Base-by-base conservation (phyloP, 1,140 invertebrate species). In the Pantala flavescens region DNA sequence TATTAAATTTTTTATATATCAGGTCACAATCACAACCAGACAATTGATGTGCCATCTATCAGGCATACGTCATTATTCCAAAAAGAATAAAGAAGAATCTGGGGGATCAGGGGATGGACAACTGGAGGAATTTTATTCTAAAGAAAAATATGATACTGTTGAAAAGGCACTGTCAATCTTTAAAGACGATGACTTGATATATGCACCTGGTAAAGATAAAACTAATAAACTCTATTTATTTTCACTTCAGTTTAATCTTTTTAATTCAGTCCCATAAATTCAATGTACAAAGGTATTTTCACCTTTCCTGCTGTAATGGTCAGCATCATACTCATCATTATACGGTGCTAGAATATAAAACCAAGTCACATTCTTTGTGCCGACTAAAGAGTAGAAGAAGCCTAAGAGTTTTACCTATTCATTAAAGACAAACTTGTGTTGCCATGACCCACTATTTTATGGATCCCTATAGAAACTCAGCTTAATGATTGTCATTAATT, bases 111-210 rank as follows among this genome's bases (percentile, higher is more conserved):
- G 78, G 72, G 78, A 79, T 43, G 77, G 78, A 43, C 76, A 78
- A 75, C 23, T 76, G 21, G 74, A 79, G 75, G 84, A 85, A 79
- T 81, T 80, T 75, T 81, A 82, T 76, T 78, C 84, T 16, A 85
- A 83, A 36, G 79, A 84, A 16, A 77, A 82, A 55, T 89, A 82
- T 80, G 71, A 78, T 5, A 80, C 78, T 73, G 81, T 88, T 5
- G 78, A 80, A 28, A 84, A 87, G 7, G 79, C 87, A 12, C 76
- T 90, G 70, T 76, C 83, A 49, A 76, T 90, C 7, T 90, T 90
- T 78, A 82, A 87, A 80, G 79, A 90, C 81, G 89, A 90, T 80
- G 84, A 85, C 21, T 79, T 90, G 2, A 75, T 86, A 19, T 80
- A 79, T 77, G 82, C 85, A 78, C 88, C 89, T 80, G 88, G 89